These are phyloP conservation scores for Gnathonemus longibarbis DNA, from an alignment of 2,113 vertebrate species.

Conservation along the genomic window DNA sequence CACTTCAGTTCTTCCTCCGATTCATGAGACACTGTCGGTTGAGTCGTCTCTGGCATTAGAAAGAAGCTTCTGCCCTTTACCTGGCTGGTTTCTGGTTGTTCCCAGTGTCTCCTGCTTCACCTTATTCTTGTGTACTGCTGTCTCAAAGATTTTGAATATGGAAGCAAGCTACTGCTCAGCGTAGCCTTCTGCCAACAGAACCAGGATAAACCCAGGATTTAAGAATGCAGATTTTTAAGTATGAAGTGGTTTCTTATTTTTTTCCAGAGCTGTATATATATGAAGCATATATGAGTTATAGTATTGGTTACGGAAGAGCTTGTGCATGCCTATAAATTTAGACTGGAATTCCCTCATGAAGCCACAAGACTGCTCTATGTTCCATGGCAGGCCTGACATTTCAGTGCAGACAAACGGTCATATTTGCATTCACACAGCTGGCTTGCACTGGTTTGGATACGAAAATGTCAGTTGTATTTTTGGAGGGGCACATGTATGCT, in stretches of 20 bases:
- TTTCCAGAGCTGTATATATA: background rate
- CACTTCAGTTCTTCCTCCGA: background rate
- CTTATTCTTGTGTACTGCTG: background rate
- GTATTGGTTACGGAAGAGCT: background rate
- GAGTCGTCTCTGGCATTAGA: background rate
- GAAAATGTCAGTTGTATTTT: conserved; percentile 45
- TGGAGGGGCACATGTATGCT: background rate
- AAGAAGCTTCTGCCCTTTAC: background rate
- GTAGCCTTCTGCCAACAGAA: background rate
- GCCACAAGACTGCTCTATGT: background rate
- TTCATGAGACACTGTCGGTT: background rate
- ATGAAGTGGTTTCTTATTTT: background rate
- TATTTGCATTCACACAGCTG: background rate
- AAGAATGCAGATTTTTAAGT: background rate
- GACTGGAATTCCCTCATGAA: background rate
- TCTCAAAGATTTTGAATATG: background rate
- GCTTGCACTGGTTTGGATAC: background rate
- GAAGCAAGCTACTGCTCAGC: background rate
- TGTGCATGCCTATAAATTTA: background rate
- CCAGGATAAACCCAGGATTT: background rate
- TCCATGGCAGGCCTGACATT: background rate
- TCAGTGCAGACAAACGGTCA: background rate
- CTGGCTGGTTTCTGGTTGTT: background rate
- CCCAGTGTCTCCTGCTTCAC: background rate
- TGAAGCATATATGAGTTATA: background rate